These are phyloP conservation scores for Dasypolia templi DNA, from an alignment of 2,888 invertebrate genomes.

Conservation along the genomic window DNA sequence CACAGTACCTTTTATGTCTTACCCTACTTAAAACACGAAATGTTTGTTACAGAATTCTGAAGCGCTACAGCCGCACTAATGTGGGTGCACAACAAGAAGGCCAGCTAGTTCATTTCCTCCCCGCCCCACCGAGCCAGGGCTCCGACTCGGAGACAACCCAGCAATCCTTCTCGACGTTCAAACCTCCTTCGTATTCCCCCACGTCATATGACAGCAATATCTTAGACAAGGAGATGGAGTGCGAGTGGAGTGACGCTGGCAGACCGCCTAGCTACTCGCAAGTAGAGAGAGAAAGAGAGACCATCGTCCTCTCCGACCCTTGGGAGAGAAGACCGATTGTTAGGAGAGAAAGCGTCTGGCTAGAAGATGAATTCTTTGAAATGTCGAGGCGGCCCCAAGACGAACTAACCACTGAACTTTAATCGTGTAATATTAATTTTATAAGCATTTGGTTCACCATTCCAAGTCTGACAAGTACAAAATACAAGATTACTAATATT, in stretches of 20 bases:
- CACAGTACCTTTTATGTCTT: neutral
- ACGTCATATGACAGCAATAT: slow-evolving; percentile 87
- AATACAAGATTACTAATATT: slow-evolving; percentile 66
- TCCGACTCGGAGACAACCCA: slow-evolving; percentile 85
- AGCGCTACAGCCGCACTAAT: slow-evolving; percentile 91
- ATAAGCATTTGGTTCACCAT: slow-evolving; percentile 65
- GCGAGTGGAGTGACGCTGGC: slow-evolving; percentile 89
- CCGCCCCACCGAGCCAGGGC: slow-evolving; percentile 89
- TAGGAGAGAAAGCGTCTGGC: slow-evolving; percentile 91
- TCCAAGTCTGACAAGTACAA: slow-evolving; percentile 79
- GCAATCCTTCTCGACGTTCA: slow-evolving; percentile 88
- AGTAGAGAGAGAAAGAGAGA: slow-evolving; percentile 83
- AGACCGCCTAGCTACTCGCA: slow-evolving; percentile 89
- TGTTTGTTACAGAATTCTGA: slow-evolving; percentile 87
- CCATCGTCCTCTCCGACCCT: slow-evolving; percentile 85
- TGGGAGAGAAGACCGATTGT: slow-evolving; percentile 89
- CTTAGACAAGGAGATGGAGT: slow-evolving; percentile 86
- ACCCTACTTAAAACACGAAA: neutral
- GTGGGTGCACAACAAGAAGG: slow-evolving; percentile 92
- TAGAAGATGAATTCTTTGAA: slow-evolving; percentile 95
- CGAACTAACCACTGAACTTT: slow-evolving; percentile 96
- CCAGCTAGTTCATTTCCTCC: slow-evolving; percentile 94
- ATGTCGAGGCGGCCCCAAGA: slow-evolving; percentile 96
- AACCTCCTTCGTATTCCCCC: slow-evolving; percentile 88
- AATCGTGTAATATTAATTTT: slow-evolving; percentile 68